Conservation (phyloP, 1,140 invertebrate genomes). For the Papilio aristodemus region DNA sequence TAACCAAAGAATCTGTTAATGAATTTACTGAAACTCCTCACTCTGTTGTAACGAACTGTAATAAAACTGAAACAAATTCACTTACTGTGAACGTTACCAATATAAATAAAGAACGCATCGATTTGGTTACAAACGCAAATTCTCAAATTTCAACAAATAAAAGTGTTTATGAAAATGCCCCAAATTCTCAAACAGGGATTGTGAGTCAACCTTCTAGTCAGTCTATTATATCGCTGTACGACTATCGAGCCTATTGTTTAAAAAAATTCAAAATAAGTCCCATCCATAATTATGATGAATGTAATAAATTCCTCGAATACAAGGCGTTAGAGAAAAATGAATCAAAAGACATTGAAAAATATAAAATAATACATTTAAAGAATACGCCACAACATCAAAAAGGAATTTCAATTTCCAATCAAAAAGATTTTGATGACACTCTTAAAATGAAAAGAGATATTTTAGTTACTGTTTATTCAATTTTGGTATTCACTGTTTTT, state of each 20-base stretch:
- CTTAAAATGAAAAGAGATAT: constrained; percentile 69
- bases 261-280: constrained; percentile 31
- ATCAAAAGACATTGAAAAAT: constrained; percentile 9
- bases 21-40: constrained; percentile 52
- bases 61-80: background rate
- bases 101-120: background rate
- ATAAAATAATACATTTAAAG: constrained; percentile 24
- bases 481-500: constrained; percentile 69
- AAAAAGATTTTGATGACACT: constrained; percentile 44
- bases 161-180: constrained; percentile 43
- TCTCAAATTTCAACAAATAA: constrained; percentile 45
- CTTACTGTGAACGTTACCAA: background rate
- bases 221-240: constrained; percentile 45
- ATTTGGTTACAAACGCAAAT: background rate
- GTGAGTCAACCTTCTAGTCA: constrained; percentile 48
- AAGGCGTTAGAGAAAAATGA: constrained; percentile 10
- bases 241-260: constrained; percentile 39
- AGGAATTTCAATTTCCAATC: background rate
- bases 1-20: constrained; percentile 43
- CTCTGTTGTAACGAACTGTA: background rate
- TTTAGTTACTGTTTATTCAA: constrained; percentile 68
- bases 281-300: constrained; percentile 1
- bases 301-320: constrained; percentile 37
- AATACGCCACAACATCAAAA: constrained; percentile 22
- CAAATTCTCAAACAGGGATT: constrained; percentile 44